Evolutionary conservation across 2,888 invertebrate genomes (phyloP).

Genomic region (Phorcus lineatus): DNA sequence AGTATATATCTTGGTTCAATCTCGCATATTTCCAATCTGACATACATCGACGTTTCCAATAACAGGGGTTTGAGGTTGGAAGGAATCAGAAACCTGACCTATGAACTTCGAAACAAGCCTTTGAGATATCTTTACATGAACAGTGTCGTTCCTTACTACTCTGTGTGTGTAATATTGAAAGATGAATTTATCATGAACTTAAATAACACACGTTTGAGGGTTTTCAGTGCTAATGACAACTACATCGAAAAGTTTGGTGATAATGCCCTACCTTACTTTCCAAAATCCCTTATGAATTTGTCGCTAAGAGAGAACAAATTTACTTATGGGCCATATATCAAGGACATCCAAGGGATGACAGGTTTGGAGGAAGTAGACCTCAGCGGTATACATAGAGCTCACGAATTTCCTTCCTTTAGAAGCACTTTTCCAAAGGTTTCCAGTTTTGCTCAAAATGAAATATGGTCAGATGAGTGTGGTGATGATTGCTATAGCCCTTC

Average conservation of each 20-base stretch:
- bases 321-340: background rate
- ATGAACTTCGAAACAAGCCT: background rate
- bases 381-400: background rate
- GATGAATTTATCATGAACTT: background rate
- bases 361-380: background rate
- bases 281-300: background rate
- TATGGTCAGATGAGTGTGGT: no score
- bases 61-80: background rate
- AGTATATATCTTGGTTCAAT: background rate
- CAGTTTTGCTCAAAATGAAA: no score
- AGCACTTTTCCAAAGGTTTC: no score
- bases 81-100: background rate
- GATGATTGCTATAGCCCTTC: no score
- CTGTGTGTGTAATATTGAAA: background rate
- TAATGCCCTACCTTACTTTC: background rate
- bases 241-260: background rate
- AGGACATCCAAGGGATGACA: background rate
- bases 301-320: background rate
- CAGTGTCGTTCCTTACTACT: background rate
- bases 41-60: background rate
- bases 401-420: background rate
- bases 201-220: background rate
- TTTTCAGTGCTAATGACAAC: background rate
- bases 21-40: background rate
- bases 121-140: background rate